Base-by-base conservation (phyloP, 2,113 vertebrate genomes). In the Cyanoderma ruficeps region DNA sequence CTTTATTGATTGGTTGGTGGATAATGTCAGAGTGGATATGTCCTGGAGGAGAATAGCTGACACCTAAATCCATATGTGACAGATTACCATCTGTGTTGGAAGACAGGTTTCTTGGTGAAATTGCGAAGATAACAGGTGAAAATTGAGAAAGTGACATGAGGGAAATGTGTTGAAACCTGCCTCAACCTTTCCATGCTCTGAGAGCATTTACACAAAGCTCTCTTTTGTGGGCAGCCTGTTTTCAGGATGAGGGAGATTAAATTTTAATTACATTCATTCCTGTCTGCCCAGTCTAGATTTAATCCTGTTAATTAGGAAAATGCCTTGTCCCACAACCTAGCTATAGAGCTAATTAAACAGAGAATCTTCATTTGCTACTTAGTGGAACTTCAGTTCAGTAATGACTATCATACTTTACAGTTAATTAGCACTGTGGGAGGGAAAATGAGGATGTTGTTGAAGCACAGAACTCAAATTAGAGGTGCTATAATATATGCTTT, bases 41-140 rank as follows among this genome's bases (percentile, higher is more conserved):
- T 96, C 96, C 95, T 90, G 81, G 55, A 97, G 96, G 89, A 84
- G 93, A 95, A 96, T 91, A 91, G 83, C 81, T 96, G 96, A 96
- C 92, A 94, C 89, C 87, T 96, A 97, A 96, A 97, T 97, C 92
- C 95, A 60, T 90, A 56, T 79, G 92, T 97, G 95, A 97, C 94
- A 97, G 92, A 96, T 97, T 95, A 90, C 92, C 89, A 83, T 93
- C 94, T 92, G 91, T 87, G 89, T 97, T 94, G 95, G 93, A 94
- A 94, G 90, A 82, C 95, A 92, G 70, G 81, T 94, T 95, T 88
- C 89, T 92, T 91, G 18, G 1, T 81, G 78, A 90, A 95, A 94
- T 82, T 81, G 90, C 27, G 83, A 87, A 95, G 90, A 96, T 87
- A 96, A 93, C 86, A 97, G 95, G 93, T 96, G 96, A 96, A 96